Conservation (phyloP, 2,888 invertebrate genomes). For the Papilio elwesi region DNA sequence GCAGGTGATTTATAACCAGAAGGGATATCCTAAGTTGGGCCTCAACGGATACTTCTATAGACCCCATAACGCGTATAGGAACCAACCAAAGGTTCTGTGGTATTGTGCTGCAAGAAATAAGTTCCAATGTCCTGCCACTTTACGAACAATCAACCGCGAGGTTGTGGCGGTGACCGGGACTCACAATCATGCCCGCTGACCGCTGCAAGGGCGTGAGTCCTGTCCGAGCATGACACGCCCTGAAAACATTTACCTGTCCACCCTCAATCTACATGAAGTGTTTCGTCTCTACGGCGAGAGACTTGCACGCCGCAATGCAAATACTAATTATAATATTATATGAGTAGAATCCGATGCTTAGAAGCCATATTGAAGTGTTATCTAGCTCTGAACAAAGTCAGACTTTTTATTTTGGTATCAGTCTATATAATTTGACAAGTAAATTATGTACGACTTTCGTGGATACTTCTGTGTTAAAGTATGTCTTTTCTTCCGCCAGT, state of each 20-base stretch:
- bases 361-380: constrained; percentile 1
- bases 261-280: constrained; percentile 53
- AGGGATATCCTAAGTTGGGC: constrained; percentile 73
- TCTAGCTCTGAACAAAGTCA: constrained; percentile 1
- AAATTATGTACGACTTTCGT: neutral
- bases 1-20: constrained; percentile 65
- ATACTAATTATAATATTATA: constrained; percentile 37
- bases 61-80: constrained; percentile 77
- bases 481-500: neutral
- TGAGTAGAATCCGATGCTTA: neutral
- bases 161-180: constrained; percentile 63
- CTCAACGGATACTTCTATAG: constrained; percentile 70
- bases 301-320: constrained; percentile 43
- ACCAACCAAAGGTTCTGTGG: constrained; percentile 73
- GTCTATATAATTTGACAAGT: neutral
- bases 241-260: constrained; percentile 41
- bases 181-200: constrained; percentile 71
- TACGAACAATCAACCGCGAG: constrained; percentile 67
- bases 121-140: constrained; percentile 66
- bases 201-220: constrained; percentile 43
- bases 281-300: constrained; percentile 61
- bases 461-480: too few species aligned
- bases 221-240: constrained; percentile 48
- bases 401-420: neutral
- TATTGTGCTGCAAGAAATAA: constrained; percentile 71